Percentiles rank a stretch among this genome's conserved stretches.
These are phyloP conservation scores for Lytechinus pictus DNA, from an alignment of 35 echinoderm and acorn worm species.

Conservation along the genomic window DNA sequence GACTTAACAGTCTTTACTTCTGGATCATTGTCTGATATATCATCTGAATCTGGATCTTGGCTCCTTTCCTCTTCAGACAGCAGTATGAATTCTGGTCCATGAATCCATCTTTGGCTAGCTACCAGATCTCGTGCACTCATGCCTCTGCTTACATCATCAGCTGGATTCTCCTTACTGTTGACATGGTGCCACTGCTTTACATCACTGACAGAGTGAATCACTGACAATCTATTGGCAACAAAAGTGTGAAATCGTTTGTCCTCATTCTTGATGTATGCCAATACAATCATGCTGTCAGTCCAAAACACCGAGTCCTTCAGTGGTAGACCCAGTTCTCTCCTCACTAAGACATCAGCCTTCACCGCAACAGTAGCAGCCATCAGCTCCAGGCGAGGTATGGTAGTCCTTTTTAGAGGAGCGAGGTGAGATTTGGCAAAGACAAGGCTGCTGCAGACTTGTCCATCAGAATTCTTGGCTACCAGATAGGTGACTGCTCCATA, in stretches of 20 bases:
- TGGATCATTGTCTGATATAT: not conserved
- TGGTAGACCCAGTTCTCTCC: slow-evolving; percentile 26
- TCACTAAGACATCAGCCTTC: slow-evolving; percentile 29
- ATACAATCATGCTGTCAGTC: not conserved
- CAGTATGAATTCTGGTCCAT: slow-evolving; percentile 19
- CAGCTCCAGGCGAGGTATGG: slow-evolving; percentile 57
- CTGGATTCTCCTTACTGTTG: not conserved
- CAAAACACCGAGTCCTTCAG: not conserved
- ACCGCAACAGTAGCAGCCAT: slow-evolving; percentile 51
- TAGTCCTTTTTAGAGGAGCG: slow-evolving; percentile 46
- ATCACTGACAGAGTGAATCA: not conserved
- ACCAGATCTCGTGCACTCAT: not conserved
- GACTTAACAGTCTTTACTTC: no score
- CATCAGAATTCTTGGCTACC: slow-evolving; percentile 21
- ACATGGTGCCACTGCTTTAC: not conserved
- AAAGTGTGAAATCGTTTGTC: not conserved
- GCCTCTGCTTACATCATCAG: not conserved
- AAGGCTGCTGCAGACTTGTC: slow-evolving; percentile 45
- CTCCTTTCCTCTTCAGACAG: not conserved
- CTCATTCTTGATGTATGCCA: not conserved
- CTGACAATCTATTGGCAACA: not conserved
- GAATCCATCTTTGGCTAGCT: not conserved
- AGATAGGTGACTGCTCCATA: slow-evolving; percentile 66
- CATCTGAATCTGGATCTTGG: not conserved
- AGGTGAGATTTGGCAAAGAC: slow-evolving; percentile 62